Percentiles rank a stretch among this genome's conserved stretches.
Conservation (phyloP, 1,140 invertebrate genomes). For the Polypedilum pembai region DNA sequence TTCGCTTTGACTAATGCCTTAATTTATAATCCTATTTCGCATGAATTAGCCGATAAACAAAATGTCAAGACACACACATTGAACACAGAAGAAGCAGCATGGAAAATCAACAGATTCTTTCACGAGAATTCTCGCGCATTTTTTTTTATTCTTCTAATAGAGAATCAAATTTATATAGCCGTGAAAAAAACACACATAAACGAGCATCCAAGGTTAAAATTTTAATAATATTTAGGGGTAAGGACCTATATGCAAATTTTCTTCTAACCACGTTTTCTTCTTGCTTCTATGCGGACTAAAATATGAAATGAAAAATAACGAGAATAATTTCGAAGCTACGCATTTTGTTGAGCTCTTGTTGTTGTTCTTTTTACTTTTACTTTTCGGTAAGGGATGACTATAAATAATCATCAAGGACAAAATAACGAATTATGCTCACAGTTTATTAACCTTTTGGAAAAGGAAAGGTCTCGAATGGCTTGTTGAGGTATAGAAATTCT, state of each 20-base stretch:
- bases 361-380: too few species aligned
- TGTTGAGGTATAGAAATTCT: not conserved
- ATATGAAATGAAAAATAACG: not conserved
- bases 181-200: too few species aligned
- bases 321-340: not conserved
- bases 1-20: not conserved
- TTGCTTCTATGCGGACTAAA: not conserved
- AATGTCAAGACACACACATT: not conserved
- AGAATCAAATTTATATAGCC: too few species aligned
- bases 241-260: constrained; percentile 9
- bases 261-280: not conserved
- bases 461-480: not conserved
- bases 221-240: not conserved
- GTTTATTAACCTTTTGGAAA: not conserved
- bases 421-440: constrained; percentile 1
- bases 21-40: not conserved
- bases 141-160: too few species aligned
- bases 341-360: not conserved
- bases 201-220: not conserved
- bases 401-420: constrained; percentile 18
- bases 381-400: not conserved
- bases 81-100: not conserved
- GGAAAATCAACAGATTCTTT: not conserved
- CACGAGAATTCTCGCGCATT: too few species aligned
- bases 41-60: constrained; percentile 1